Evolutionary conservation across 1,140 invertebrate species (phyloP), one percentile per base, ranked within the genome.

Genomic region (Notospermus geniculatus): DNA sequence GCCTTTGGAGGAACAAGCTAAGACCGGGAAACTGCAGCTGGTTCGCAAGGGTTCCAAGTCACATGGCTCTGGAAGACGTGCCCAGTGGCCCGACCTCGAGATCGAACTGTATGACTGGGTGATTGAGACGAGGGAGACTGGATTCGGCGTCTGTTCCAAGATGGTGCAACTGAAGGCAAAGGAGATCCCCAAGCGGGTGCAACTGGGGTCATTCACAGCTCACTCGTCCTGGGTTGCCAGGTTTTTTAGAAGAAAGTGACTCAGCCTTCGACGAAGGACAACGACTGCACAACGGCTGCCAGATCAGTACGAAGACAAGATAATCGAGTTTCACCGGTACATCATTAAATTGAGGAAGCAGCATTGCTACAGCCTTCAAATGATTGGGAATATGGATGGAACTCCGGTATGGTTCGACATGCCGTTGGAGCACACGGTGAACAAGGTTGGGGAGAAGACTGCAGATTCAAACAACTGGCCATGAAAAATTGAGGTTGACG

Each of bases 401-500:
- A n/a, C n/a, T n/a, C n/a, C n/a, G n/a, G n/a, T n/a, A n/a, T n/a
- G n/a, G n/a, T n/a, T n/a, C n/a, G n/a, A n/a, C n/a, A n/a, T n/a
- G n/a, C n/a, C n/a, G n/a, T n/a, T n/a, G n/a, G n/a, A n/a, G n/a
- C n/a, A n/a, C n/a, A n/a, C n/a, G n/a, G n/a, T n/a, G n/a, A n/a
- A n/a, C n/a, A n/a, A n/a, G n/a, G n/a, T n/a, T n/a, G n/a, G n/a
- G 11, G 39, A 43, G 19, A 43, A n/a, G n/a, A n/a, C n/a, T n/a
- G n/a, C n/a, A n/a, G n/a, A n/a, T n/a, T n/a, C n/a, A n/a, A n/a
- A n/a, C 15, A 43, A 57, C n/a, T 55, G 57, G 32, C 9, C 11
- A 5, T 25, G 54, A 62, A 19, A 62, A 62, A 25, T 7, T 41
- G 1, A 62, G 65, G 27, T 68, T 71, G 46, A 70, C 72, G 17